Base-by-base conservation (phyloP, 2,797 vertebrate species). In the Pterois miles region DNA sequence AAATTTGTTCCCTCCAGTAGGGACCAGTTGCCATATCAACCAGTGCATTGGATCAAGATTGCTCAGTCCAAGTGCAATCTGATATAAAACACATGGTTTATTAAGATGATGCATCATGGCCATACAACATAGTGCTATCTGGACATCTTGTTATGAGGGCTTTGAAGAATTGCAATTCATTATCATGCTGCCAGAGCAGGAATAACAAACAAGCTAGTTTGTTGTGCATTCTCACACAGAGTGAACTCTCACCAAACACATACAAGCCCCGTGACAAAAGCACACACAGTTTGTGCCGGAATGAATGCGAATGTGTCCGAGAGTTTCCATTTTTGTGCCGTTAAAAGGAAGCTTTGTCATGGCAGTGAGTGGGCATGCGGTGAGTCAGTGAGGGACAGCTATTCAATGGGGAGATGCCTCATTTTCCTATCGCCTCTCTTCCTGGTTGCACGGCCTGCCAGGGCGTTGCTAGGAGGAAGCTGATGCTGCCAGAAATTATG, bases 11-110 rank as follows among this genome's bases (percentile, higher is more conserved):
- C 62, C 64, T 65, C 10, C 18, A 68, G 43, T 8, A 43, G 36
- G 68, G 54, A 76, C 76, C 64, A 27, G 89, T 93, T 91, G 82
- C 83, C 84, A 91, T 89, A 78, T 84, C 88, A 90, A 92, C 88
- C 73, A 58, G 65, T 69, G 69, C 58, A n/a, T 36, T 48, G 40
- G 66, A 77, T 81, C 62, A 69, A 78, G 57, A 83, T 82, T 69
- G 43, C 25, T 66, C 52, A 11, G 50, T 27, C 78, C 9, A 34
- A 81, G 57, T 18, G 16, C 52, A 76, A 58, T 59, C 22, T 72
- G 33, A 81, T 84, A 83, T 16, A 43, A 57, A 31, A 76, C 13
- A 76, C 34, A 57, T 1, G n/a, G n/a, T 20, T 48, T 48, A 60
- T 46, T 48, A 33, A 64, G 71, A 81, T 25, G 22, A 22, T n/a